Percentiles rank a stretch among this genome's conserved stretches.
Evolutionary conservation across 2,888 invertebrate genomes (phyloP).

Genomic region (Campoplex nolae): DNA sequence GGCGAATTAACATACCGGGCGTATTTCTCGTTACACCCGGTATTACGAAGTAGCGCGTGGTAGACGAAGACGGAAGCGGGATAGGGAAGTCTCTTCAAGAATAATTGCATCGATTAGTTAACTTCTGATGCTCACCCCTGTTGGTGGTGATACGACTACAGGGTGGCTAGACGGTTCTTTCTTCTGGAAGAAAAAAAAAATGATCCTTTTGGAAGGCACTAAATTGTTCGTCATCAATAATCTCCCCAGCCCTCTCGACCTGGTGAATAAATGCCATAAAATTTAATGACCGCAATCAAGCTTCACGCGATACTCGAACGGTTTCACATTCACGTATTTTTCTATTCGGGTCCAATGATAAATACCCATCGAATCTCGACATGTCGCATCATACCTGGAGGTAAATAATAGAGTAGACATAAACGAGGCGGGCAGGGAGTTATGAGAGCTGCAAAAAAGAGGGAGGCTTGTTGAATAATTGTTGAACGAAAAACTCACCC

Average conservation of each 20-base stretch:
- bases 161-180: slow-evolving; percentile 46
- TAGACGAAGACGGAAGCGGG: background rate
- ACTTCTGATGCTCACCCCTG: slow-evolving; percentile 40
- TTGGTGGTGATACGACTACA: slow-evolving; percentile 13
- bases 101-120: slow-evolving; percentile 74
- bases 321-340: slow-evolving; percentile 57
- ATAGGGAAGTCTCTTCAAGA: slow-evolving; percentile 45
- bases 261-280: slow-evolving; percentile 65
- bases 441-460: slow-evolving; percentile 32
- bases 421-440: slow-evolving; percentile 4
- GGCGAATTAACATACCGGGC: background rate
- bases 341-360: slow-evolving; percentile 48
- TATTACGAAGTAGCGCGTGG: slow-evolving; percentile 15
- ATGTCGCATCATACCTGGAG: slow-evolving; percentile 52
- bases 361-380: slow-evolving; percentile 59
- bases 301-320: slow-evolving; percentile 37
- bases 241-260: slow-evolving; percentile 22
- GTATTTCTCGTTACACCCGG: background rate
- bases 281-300: slow-evolving; percentile 71
- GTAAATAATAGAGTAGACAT: slow-evolving; percentile 56
- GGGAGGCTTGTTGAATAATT: slow-evolving; percentile 49
- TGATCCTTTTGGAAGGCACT: slow-evolving; percentile 48
- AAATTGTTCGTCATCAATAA: slow-evolving; percentile 63
- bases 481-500: slow-evolving; percentile 36
- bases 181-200: slow-evolving; percentile 46